Percentiles rank a stretch among this genome's conserved stretches.
These are phyloP conservation scores for Ctenochaetus hawaiiensis DNA, from an alignment of 2,797 vertebrate species.

Conservation along the genomic window DNA sequence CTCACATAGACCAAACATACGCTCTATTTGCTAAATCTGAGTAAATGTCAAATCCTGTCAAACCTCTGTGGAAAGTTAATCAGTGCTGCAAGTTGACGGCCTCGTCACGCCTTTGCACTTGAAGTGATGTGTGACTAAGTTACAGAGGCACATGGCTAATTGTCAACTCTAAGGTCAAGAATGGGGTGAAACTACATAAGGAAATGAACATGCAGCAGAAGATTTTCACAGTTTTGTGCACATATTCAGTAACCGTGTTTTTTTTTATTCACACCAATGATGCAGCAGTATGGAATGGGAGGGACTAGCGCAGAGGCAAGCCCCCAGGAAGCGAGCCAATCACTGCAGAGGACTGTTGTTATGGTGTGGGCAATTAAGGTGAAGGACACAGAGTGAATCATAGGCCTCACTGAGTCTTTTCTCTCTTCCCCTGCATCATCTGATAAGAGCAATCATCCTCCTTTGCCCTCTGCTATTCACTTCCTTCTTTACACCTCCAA, in stretches of 20 bases:
- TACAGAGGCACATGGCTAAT: slow-evolving; percentile 7
- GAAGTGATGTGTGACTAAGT: background rate
- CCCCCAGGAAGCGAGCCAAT: slow-evolving; percentile 74
- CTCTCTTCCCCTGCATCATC: slow-evolving; percentile 5
- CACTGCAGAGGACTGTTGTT: slow-evolving; percentile 44
- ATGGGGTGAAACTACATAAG: background rate
- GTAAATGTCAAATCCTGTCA: slow-evolving; percentile 37
- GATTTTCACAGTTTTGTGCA: background rate
- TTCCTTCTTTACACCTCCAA: background rate
- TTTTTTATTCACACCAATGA: slow-evolving; percentile 74
- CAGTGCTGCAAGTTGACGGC: slow-evolving; percentile 14
- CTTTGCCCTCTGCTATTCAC: slow-evolving; percentile 8
- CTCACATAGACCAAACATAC: slow-evolving; percentile 41
- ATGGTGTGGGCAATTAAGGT: slow-evolving; percentile 46
- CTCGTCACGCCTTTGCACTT: background rate
- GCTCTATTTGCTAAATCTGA: slow-evolving; percentile 25
- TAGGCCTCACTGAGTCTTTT: slow-evolving; percentile 10
- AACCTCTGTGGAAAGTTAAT: slow-evolving; percentile 38
- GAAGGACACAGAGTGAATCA: slow-evolving; percentile 64
- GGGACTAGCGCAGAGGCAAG: slow-evolving; percentile 58
- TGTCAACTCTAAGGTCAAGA: slow-evolving; percentile 30
- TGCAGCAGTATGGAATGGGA: slow-evolving; percentile 65
- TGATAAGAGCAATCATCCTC: slow-evolving; percentile 12
- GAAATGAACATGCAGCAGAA: background rate
- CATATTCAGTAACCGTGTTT: slow-evolving; percentile 9